phyloP scores from a whole-genome alignment of 2,113 vertebrate genomes.

The Takifugu bimaculatus region DNA sequence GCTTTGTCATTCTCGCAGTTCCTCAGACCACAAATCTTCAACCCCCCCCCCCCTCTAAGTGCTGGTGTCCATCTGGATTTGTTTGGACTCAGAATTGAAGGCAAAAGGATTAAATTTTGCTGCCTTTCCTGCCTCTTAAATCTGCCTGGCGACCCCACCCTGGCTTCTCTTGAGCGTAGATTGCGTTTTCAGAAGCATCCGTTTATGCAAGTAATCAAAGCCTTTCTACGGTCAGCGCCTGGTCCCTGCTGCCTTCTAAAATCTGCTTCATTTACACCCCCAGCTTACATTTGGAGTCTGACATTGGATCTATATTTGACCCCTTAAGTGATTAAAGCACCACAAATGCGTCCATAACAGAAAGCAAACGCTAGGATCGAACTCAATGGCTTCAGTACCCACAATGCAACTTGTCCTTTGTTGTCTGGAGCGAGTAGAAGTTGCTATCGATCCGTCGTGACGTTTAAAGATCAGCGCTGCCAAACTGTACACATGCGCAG shows the following conservation, averaged over 20 bases:
- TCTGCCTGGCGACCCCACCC: slow-evolving; percentile 4
- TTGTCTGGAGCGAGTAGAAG: slow-evolving; percentile 13
- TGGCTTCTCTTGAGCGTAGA: slow-evolving; percentile 7
- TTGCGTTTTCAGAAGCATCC: slow-evolving; percentile 12
- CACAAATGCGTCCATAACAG: not conserved
- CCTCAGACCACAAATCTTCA: slow-evolving; percentile 1
- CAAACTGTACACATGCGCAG: slow-evolving; percentile 11
- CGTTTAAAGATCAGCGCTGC: slow-evolving; percentile 39
- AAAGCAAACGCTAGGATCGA: slow-evolving; percentile 2
- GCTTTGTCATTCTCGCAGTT: too few species aligned
- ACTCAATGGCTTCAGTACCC: not conserved
- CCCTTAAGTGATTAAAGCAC: slow-evolving; percentile 11
- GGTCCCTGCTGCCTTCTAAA: slow-evolving; percentile 2
- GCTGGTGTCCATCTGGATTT: not conserved
- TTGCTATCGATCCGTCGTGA: slow-evolving; percentile 49
- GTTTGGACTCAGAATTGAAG: slow-evolving; percentile 27
- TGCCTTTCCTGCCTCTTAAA: slow-evolving; percentile 1
- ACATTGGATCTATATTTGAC: slow-evolving; percentile 11
- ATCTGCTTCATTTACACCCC: slow-evolving; percentile 1
- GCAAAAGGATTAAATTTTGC: not conserved
- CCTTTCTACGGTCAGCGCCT: slow-evolving; percentile 13
- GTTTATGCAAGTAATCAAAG: slow-evolving; percentile 9
- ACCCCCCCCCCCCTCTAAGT: not conserved
- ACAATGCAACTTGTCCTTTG: slow-evolving; percentile 11
- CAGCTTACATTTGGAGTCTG: not conserved